phyloP scores from a whole-genome alignment of 2,113 vertebrate genomes.

The human region GRCh38 chr13:47489001-47489500 shows the following conservation, averaged over 20 bases:
- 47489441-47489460: background rate
- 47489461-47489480: background rate
- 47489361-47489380: background rate
- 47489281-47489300: background rate
- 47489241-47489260: background rate
- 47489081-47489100: background rate
- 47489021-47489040: background rate
- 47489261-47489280: background rate
- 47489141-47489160: background rate
- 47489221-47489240: slow-evolving; percentile 1
- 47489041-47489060: background rate
- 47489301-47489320: background rate
- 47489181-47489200: background rate
- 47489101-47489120: background rate
- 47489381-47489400: background rate
- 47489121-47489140: background rate
- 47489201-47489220: background rate
- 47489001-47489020: background rate
- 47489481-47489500: background rate
- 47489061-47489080: background rate
- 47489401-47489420: background rate
- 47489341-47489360: background rate
- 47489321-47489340: background rate
- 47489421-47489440: background rate
- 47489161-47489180: background rate